phyloP scores from a whole-genome alignment of 2,888 invertebrate species.

The Netelia virgata region DNA sequence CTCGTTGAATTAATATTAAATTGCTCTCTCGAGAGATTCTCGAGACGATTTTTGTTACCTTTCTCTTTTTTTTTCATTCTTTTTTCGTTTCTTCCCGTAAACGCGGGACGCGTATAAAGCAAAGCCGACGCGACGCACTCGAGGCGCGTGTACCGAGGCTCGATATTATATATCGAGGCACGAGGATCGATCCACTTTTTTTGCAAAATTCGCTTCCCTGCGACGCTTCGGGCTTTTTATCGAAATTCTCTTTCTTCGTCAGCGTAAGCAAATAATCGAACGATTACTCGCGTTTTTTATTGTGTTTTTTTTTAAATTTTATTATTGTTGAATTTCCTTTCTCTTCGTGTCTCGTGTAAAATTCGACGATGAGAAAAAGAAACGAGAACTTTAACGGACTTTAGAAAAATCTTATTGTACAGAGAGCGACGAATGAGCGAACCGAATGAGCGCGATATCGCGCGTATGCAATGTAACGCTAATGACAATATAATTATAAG shows the following conservation, averaged over 20 bases:
- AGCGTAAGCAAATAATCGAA: slow-evolving; percentile 26
- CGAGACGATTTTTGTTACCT: slow-evolving; percentile 7
- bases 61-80: background rate
- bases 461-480: slow-evolving; percentile 73
- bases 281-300: slow-evolving; percentile 9
- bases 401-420: slow-evolving; percentile 45
- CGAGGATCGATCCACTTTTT: slow-evolving; percentile 29
- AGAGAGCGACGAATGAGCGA: slow-evolving; percentile 19
- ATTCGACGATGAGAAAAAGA: slow-evolving; percentile 3
- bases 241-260: slow-evolving; percentile 4
- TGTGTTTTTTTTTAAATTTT: background rate
- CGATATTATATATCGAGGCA: slow-evolving; percentile 17
- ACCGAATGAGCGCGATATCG: slow-evolving; percentile 66
- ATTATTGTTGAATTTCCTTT: background rate
- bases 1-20: slow-evolving; percentile 59
- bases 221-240: slow-evolving; percentile 31
- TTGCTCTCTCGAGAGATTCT: slow-evolving; percentile 40
- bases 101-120: slow-evolving; percentile 6
- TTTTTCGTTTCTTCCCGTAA: background rate
- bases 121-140: slow-evolving; percentile 26
- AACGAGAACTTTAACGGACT: slow-evolving; percentile 23
- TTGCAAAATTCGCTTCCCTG: slow-evolving; percentile 31
- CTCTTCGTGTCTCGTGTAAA: background rate
- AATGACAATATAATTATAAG: slow-evolving; percentile 81
- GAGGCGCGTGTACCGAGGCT: slow-evolving; percentile 47